phyloP scores from a whole-genome alignment of 2,888 invertebrate species.

The Aporophyla lueneburgensis region DNA sequence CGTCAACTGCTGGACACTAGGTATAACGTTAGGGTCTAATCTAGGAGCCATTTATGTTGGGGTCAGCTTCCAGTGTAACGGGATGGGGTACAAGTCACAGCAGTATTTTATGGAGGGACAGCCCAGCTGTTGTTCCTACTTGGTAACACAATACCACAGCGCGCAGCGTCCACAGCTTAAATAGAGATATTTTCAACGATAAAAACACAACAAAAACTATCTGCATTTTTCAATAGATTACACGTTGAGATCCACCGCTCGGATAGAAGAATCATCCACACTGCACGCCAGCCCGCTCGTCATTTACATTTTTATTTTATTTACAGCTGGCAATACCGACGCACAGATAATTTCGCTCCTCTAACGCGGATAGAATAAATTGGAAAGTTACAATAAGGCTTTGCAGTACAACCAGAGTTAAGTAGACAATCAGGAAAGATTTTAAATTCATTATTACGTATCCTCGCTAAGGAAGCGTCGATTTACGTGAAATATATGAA shows the following conservation, averaged over 20 bases:
- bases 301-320: conserved; percentile 78
- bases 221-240: background rate
- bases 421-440: conserved; percentile 62
- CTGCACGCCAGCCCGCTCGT: conserved; percentile 62
- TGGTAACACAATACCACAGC: background rate
- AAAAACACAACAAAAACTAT: background rate
- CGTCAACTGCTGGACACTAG: background rate
- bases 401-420: conserved; percentile 58
- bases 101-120: background rate
- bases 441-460: conserved; percentile 59
- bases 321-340: conserved; percentile 71
- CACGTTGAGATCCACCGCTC: conserved; percentile 63
- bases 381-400: conserved; percentile 67
- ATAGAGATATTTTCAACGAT: background rate
- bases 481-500: conserved; percentile 50
- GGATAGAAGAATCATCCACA: conserved; percentile 67
- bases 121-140: background rate
- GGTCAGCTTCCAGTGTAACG: background rate
- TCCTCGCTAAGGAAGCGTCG: conserved; percentile 36
- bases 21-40: background rate
- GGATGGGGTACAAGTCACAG: background rate
- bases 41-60: background rate
- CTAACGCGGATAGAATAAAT: conserved; percentile 67
- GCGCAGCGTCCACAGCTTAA: too few species aligned
- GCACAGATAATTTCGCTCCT: conserved; percentile 68